These are phyloP conservation scores for Epinephelus coioides DNA, from an alignment of 2,797 vertebrate genomes.

Conservation along the genomic window DNA sequence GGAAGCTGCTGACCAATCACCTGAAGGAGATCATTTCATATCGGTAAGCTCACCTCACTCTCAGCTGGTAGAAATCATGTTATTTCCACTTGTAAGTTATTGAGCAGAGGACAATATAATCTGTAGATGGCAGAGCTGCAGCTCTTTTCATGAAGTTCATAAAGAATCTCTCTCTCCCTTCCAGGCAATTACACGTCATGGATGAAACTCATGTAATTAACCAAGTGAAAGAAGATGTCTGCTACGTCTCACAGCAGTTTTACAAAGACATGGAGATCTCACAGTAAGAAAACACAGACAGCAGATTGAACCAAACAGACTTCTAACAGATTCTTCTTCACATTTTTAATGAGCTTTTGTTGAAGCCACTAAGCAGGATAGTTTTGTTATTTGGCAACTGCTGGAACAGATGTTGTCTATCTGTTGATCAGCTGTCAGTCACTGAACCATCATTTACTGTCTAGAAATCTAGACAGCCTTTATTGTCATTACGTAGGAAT, in stretches of 20 bases:
- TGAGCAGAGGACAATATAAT: not conserved
- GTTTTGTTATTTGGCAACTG: too few species aligned
- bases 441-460: too few species aligned
- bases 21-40: slow-evolving; percentile 99
- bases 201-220: slow-evolving; percentile 99
- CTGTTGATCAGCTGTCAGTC: too few species aligned
- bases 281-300: slow-evolving; percentile 85
- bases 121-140: not conserved
- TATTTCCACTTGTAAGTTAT: not conserved
- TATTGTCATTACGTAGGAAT: too few species aligned
- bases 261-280: slow-evolving; percentile 96
- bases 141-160: not conserved
- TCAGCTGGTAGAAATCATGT: too few species aligned
- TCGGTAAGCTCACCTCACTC: slow-evolving; percentile 82
- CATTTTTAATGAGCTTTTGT: too few species aligned
- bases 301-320: too few species aligned
- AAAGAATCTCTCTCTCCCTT: not conserved
- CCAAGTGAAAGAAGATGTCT: slow-evolving; percentile 99
- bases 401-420: too few species aligned
- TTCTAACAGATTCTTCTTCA: too few species aligned
- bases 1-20: slow-evolving; percentile 98
- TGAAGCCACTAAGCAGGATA: too few species aligned
- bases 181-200: slow-evolving; percentile 97
- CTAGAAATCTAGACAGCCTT: too few species aligned
- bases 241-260: slow-evolving; percentile 97